Base-by-base conservation (phyloP, 2,888 invertebrate species). In the Argyresthia goedartella region DNA sequence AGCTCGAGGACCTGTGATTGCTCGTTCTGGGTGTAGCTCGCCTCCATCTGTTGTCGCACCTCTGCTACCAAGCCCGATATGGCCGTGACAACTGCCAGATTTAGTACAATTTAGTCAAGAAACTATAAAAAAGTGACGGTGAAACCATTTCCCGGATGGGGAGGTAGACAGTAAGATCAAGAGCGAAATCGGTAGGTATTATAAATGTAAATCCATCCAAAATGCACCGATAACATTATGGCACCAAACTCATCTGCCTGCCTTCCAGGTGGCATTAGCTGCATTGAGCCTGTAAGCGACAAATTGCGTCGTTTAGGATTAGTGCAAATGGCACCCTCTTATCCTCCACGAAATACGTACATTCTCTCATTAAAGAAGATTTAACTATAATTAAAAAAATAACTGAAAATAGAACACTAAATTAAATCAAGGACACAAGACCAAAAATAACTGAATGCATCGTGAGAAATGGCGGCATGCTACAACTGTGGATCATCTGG, bases 1-100 rank as follows among this genome's bases (percentile, higher is more conserved):
- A 39, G 39, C 39, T n/a, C n/a, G 3, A 13, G 73, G 81, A 87
- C 87, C 87, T 87, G 87, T 75, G 77, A 67, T 67, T 81, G 84
- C 73, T 81, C 82, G 73, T 73, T 77, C 69, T 78, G 78, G 64
- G 72, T 75, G 79, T 78, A 76, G 76, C 74, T 74, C 77, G 85
- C 88, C 79, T 91, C 88, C 88, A 91, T 85, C 88, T 92, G 91
- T 75, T 91, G 91, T 82, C 92, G 91, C 88, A 93, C 92, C 82
- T 93, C 93, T 66, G 91, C 91, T 87, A 94, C 89, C 81, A 94
- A 91, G 77, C 92, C 92, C 76, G 93, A 91, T 88, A 93, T 91
- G 81, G 92, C 92, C 85, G 91, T 90, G 81, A 92, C 91, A 89
- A 93, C 92, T 93, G 90, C 76, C 25, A 25, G 25, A 25, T 25